Conservation (phyloP, 2,797 vertebrate species). For the Esox masquinongy region DNA sequence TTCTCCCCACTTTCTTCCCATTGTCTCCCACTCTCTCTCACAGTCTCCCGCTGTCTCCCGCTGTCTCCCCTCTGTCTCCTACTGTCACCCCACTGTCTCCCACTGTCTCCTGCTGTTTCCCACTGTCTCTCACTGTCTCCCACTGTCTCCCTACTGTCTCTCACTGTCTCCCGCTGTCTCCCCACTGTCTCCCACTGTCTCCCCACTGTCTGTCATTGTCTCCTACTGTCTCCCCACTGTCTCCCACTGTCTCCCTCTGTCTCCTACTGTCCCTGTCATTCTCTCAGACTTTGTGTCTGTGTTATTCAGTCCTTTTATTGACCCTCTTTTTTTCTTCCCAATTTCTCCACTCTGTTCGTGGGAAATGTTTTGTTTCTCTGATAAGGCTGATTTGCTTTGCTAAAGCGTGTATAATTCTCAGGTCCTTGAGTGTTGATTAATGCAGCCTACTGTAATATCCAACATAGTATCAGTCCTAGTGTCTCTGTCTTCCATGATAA, state of each 20-base stretch:
- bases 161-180: conserved; percentile 7
- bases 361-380: conserved; percentile 57
- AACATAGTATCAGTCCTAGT: neutral
- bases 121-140: conserved; percentile 17
- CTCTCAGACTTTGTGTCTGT: conserved; percentile 15
- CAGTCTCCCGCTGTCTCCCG: too few relatives aligned
- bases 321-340: conserved; percentile 4
- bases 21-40: conserved; percentile 11
- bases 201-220: conserved; percentile 6
- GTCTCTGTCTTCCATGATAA: neutral
- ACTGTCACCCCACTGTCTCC: conserved; percentile 2
- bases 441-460: conserved; percentile 22
- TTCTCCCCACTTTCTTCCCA: conserved; percentile 17
- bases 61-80: neutral
- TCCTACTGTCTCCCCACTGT: conserved; percentile 9
- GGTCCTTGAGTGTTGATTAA: conserved; percentile 32
- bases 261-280: conserved; percentile 27
- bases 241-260: conserved; percentile 3
- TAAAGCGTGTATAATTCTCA: conserved; percentile 43
- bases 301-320: neutral
- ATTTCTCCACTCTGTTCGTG: conserved; percentile 47
- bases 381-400: conserved; percentile 66
- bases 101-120: neutral
- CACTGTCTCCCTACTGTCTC: conserved; percentile 1
- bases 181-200: conserved; percentile 16